Evolutionary conservation across 2,797 vertebrate genomes (phyloP).

Genomic region (Falco naumanni): DNA sequence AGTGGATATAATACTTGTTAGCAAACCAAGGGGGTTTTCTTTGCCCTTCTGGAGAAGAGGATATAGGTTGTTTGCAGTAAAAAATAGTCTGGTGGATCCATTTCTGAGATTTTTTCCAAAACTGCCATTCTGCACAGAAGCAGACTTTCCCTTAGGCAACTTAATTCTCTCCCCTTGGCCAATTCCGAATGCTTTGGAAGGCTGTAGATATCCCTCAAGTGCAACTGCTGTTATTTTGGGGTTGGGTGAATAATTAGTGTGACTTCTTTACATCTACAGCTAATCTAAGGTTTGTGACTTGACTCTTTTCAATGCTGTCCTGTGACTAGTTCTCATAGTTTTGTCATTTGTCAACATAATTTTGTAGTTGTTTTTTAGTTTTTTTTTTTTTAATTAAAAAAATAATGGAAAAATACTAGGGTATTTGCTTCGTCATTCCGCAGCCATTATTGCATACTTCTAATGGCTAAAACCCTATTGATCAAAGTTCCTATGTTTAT

Average conservation of each 20-base stretch:
- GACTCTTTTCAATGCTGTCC: not conserved
- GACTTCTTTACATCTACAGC: not conserved
- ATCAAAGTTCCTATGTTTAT: not conserved
- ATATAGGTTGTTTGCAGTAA: not conserved
- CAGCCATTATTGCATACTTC: not conserved
- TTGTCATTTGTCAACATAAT: not conserved
- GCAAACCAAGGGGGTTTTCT: not conserved
- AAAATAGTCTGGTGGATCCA: not conserved
- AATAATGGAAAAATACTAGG: not conserved
- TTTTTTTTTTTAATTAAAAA: no score
- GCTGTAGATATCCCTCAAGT: rapidly evolving
- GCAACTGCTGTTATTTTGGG: not conserved
- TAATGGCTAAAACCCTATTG: not conserved
- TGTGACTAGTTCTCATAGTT: not conserved
- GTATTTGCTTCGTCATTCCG: not conserved
- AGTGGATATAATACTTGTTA: not conserved
- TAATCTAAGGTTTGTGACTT: not conserved
- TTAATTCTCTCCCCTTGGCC: not conserved
- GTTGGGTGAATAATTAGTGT: not conserved
- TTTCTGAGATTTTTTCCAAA: not conserved
- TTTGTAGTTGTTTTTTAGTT: not conserved
- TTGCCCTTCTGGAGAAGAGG: not conserved
- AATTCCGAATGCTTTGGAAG: not conserved
- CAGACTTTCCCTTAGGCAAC: not conserved
- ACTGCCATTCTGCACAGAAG: not conserved